Base-by-base conservation (phyloP, 1,140 invertebrate genomes). In the Sinonovacula constricta region DNA sequence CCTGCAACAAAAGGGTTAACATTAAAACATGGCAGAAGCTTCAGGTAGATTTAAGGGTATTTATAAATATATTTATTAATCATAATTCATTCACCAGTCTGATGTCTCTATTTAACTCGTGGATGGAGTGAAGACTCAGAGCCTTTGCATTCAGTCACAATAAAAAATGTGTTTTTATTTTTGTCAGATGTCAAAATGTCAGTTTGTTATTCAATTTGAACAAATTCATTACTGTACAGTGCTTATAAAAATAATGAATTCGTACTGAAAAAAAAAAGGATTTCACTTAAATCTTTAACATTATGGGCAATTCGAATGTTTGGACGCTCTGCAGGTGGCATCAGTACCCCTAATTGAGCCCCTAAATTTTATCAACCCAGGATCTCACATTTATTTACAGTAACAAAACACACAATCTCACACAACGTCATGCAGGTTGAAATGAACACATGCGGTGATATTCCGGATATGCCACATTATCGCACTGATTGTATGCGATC, bases 1-100 rank as follows among this genome's bases (percentile, higher is more conserved):
- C 39, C 75, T 78, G 67, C 12, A 78, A 77, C 24, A 12, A 10
- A 45, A 70, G 28, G 0, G 24, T 22, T 36, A 28, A 15, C 28
- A 5, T 33, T 5, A 3, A 33, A 15, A 22, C 5, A 34, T 39
- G 2, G 7, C 33, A 39, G 24, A 22, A 18, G 14, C 5, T 63
- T 63, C 22, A 18, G 24, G 28, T 33, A 63, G 3, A 28, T 7
- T 63, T 34, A 63, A 34, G 22, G 4, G 24, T 4, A 36, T 15
- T 33, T 34, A 22, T 33, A 34, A 36, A 5, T 33, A 4, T 10
- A 36, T 33, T 33, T 39, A 36, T 18, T 33, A 28, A 63, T 33
- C 34, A 36, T 18, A 36, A 28, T 34, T 33, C 24, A 15, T 28
- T 28, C 22, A 26, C 31, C 5, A 60, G 5, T 3, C 15, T 60